Conservation (phyloP, 2,113 vertebrate genomes). For the Ictalurus furcatus region DNA sequence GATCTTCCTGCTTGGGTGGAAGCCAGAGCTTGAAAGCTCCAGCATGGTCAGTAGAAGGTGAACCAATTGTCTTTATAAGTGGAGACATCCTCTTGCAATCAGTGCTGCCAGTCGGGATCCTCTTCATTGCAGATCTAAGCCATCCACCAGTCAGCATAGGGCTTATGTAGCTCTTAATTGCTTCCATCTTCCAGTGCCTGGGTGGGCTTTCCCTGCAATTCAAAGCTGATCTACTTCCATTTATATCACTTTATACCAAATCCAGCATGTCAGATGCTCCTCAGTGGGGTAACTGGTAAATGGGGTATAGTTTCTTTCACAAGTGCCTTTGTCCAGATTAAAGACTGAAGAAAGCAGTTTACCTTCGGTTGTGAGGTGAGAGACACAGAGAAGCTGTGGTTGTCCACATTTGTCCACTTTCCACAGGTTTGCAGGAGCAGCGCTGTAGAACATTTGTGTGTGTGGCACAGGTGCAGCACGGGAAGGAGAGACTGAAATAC, state of each 20-base stretch:
- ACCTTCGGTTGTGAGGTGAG: neutral
- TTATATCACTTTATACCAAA: slow-evolving; percentile 20
- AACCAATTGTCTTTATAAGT: slow-evolving; percentile 77
- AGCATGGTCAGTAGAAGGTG: slow-evolving; percentile 75
- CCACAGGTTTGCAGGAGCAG: neutral
- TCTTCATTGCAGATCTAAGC: slow-evolving; percentile 72
- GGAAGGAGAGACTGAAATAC: slow-evolving; percentile 62
- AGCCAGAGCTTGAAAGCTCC: slow-evolving; percentile 38
- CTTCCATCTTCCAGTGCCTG: slow-evolving; percentile 77
- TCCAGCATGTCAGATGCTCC: neutral
- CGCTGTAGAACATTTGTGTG: neutral
- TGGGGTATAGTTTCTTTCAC: neutral
- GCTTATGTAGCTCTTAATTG: slow-evolving; percentile 82
- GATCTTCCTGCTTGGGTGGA: slow-evolving; percentile 40
- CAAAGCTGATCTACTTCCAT: slow-evolving; percentile 35
- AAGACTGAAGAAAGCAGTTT: neutral
- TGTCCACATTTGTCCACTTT: slow-evolving; percentile 2
- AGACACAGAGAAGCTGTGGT: neutral
- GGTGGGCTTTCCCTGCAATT: slow-evolving; percentile 36
- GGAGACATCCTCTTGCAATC: slow-evolving; percentile 87
- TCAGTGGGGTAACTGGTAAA: neutral
- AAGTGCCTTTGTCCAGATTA: neutral
- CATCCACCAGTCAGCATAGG: slow-evolving; percentile 64
- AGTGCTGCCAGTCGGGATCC: slow-evolving; percentile 74
- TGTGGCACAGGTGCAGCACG: slow-evolving; percentile 50